phyloP scores from a whole-genome alignment of 1,140 invertebrate genomes.

The Kradibia gibbosae region DNA sequence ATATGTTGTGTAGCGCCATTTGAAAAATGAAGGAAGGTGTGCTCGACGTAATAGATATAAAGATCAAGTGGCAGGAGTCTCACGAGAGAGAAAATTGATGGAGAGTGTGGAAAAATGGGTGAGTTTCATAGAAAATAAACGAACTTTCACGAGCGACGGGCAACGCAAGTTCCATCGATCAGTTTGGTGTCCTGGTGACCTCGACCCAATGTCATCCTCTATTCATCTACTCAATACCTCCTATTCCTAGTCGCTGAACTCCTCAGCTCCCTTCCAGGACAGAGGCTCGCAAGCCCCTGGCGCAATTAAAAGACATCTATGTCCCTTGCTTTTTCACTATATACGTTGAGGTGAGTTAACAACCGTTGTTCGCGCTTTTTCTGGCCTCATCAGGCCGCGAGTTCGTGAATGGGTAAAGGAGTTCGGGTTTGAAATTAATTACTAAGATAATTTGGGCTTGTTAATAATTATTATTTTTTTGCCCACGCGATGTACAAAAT shows the following conservation, averaged over 20 bases:
- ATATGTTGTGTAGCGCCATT: no score
- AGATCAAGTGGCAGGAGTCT: not conserved
- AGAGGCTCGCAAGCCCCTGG: no score
- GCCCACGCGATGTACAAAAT: no score
- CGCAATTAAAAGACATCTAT: no score
- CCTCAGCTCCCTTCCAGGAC: slow-evolving; percentile 48
- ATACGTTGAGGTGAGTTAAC: slow-evolving; percentile 60
- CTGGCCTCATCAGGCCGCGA: no score
- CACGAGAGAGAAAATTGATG: slow-evolving; percentile 14
- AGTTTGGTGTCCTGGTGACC: slow-evolving; percentile 68
- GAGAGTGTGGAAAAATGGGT: not conserved
- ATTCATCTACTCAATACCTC: not conserved
- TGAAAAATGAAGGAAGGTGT: no score
- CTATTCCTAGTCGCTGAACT: slow-evolving; percentile 27
- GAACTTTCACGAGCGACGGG: slow-evolving; percentile 26
- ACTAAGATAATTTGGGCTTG: no score
- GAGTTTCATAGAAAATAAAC: slow-evolving; percentile 11
- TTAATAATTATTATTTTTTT: no score
- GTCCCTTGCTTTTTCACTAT: slow-evolving; percentile 40
- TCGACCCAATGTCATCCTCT: slow-evolving; percentile 69
- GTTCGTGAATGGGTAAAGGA: no score
- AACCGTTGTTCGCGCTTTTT: no score
- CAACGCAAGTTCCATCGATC: slow-evolving; percentile 67
- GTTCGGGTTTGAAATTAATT: no score
- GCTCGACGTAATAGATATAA: not conserved